Conservation (phyloP, 2,888 invertebrate genomes). For the Thymelicus lineola region DNA sequence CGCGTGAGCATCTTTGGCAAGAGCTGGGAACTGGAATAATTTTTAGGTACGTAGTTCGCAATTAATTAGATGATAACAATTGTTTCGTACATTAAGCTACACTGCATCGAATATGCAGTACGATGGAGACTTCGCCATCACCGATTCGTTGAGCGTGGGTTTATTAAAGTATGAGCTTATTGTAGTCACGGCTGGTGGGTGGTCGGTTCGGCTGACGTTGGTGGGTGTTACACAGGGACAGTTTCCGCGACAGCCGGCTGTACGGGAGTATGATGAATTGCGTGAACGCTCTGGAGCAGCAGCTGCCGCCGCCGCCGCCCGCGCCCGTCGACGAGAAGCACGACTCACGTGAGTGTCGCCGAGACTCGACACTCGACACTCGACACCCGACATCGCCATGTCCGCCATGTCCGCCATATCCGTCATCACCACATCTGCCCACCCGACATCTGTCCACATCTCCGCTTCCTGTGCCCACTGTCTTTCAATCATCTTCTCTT, state of each 20-base stretch:
- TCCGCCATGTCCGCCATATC: conserved; percentile 8
- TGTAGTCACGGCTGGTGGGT: conserved; percentile 27
- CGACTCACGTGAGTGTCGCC: conserved; percentile 72
- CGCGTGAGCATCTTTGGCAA: conserved; percentile 36
- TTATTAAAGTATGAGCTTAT: conserved; percentile 25
- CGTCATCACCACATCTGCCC: neutral
- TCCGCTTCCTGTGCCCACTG: conserved; percentile 27
- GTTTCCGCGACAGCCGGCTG: conserved; percentile 95
- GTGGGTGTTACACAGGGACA: conserved; percentile 87
- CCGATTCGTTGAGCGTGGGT: conserved; percentile 23
- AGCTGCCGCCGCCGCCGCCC: conserved; percentile 89
- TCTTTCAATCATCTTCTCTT: conserved; percentile 8
- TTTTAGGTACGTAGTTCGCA: conserved; percentile 37
- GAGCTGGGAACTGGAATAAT: conserved; percentile 35
- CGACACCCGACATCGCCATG: neutral
- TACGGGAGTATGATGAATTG: conserved; percentile 98
- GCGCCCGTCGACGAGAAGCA: conserved; percentile 81
- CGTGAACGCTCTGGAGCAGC: conserved; percentile 96
- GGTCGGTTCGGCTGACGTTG: conserved; percentile 40
- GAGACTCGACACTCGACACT: neutral
- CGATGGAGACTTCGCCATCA: conserved; percentile 6
- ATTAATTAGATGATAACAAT: conserved; percentile 23
- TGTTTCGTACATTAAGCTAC: conserved; percentile 22
- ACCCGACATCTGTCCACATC: neutral
- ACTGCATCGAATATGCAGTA: conserved; percentile 37